Evolutionary conservation across 2,888 invertebrate genomes (phyloP), one percentile per base, ranked within the genome.

Genomic region (Ephialtes manifestator): DNA sequence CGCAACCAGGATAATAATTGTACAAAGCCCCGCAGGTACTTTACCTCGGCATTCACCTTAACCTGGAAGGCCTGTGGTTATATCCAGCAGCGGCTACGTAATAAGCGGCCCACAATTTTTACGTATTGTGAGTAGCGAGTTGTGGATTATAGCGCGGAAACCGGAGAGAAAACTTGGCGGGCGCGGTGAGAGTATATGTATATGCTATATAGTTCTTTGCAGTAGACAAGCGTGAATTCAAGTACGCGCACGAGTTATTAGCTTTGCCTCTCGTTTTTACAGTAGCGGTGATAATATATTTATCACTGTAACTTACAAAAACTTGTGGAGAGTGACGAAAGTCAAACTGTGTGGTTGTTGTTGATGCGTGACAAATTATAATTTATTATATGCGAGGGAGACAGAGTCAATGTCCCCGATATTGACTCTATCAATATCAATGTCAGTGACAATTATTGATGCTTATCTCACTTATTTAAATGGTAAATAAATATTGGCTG

Each of bases 41-140:
- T 76, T 77, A 72, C 84, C 80, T 83, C 83, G 83, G 77, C 76
- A 83, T 83, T 85, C 83, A 85, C 83, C 83, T 85, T 85, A 80
- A 80, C 83, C 83, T 75, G 82, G 20, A 72, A 80, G 79, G 79
- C 46, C 67, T 72, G 70, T 46, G 67, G 63, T 58, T 74, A 31
- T 83, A 81, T 31, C 60, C 74, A 71, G 70, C 70, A 55, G 60
- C 35, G 78, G 75, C 78, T 67, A 67, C 85, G 81, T 82, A 85
- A 85, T 85, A 70, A 85, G 71, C 81, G 81, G 85, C 79, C 48
- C 81, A 65, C 46, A 72, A 77, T 85, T 82, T 81, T 85, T 76
- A 79, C 65, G 48, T 67, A 85, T 70, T 65, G 67, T 39, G 63
- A 39, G 35, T 24, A 48, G 18, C 24, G 55, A 58, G 55, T 28